These are phyloP conservation scores for Clinocottus analis DNA, from an alignment of 2,113 vertebrate species.

Conservation along the genomic window DNA sequence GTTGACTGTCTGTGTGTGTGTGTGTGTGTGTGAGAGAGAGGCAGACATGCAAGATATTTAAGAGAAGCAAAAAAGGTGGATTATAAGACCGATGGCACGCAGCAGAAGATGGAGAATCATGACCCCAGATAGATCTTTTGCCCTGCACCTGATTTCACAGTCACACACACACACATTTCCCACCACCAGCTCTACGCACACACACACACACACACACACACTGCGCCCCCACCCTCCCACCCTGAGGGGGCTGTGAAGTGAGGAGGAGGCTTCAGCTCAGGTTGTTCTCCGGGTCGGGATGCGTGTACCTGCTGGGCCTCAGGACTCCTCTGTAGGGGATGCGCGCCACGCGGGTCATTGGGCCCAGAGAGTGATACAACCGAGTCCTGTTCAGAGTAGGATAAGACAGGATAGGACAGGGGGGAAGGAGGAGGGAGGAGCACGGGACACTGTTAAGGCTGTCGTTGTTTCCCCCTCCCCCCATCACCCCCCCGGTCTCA, in stretches of 20 bases:
- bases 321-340: slow-evolving; percentile 96
- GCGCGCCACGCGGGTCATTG: slow-evolving; percentile 96
- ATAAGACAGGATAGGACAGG: slow-evolving; percentile 75
- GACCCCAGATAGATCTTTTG: slow-evolving; percentile 18
- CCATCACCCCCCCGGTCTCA: too few species aligned
- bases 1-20: slow-evolving; percentile 14
- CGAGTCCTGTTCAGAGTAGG: slow-evolving; percentile 98
- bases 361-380: slow-evolving; percentile 99
- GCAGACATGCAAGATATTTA: slow-evolving; percentile 48
- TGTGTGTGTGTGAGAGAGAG: slow-evolving; percentile 5
- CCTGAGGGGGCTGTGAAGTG: slow-evolving; percentile 45
- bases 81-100: slow-evolving; percentile 21
- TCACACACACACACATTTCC: slow-evolving; percentile 15
- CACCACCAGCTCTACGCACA: too few species aligned
- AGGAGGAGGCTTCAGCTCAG: slow-evolving; percentile 62
- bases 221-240: slow-evolving; percentile 33
- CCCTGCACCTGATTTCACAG: slow-evolving; percentile 51
- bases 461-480: not conserved
- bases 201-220: slow-evolving; percentile 10
- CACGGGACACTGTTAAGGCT: slow-evolving; percentile 69
- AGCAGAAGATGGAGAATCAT: slow-evolving; percentile 65
- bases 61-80: slow-evolving; percentile 34
- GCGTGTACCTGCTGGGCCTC: slow-evolving; percentile 97
- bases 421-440: slow-evolving; percentile 71
- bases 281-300: slow-evolving; percentile 70